phyloP scores from a whole-genome alignment of 1,140 invertebrate species.

The Vanessa tameamea region DNA sequence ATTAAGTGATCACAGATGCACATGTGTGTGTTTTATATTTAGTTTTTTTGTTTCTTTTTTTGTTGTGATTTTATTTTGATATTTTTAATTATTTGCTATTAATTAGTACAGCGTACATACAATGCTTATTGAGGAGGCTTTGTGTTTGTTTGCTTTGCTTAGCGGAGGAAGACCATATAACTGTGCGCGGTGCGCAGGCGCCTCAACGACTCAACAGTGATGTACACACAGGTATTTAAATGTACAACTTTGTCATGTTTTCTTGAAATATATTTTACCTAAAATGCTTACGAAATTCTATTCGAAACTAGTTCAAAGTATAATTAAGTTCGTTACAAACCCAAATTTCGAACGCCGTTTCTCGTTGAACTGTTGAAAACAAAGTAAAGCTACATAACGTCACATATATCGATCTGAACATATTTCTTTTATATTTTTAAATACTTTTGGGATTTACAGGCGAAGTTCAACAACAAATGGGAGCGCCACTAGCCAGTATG shows the following conservation, averaged over 20 bases:
- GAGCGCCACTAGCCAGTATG: slow-evolving; percentile 82
- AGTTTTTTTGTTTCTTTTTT: slow-evolving; percentile 11
- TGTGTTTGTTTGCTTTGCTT: slow-evolving; percentile 60
- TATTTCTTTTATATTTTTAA: not conserved
- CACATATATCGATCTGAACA: too few species aligned
- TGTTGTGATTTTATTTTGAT: slow-evolving; percentile 10
- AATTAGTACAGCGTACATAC: slow-evolving; percentile 26
- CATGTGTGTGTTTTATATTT: not conserved
- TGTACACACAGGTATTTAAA: slow-evolving; percentile 55
- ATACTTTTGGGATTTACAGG: slow-evolving; percentile 43
- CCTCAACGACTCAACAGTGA: slow-evolving; percentile 55
- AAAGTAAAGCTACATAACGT: too few species aligned
- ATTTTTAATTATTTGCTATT: slow-evolving; percentile 31
- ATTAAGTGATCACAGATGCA: not conserved
- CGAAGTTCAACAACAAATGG: slow-evolving; percentile 75
- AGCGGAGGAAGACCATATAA: slow-evolving; percentile 83
- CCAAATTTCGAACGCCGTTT: too few species aligned
- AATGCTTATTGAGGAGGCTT: slow-evolving; percentile 44
- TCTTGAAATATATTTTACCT: too few species aligned
- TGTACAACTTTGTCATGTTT: slow-evolving; percentile 17
- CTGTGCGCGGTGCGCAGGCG: slow-evolving; percentile 56
- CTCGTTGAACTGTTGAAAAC: too few species aligned
- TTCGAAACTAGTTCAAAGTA: too few species aligned
- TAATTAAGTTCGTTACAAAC: too few species aligned
- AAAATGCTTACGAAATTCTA: too few species aligned